Base-by-base conservation (phyloP, 1,140 invertebrate genomes). In the Dinoponera quadriceps region DNA sequence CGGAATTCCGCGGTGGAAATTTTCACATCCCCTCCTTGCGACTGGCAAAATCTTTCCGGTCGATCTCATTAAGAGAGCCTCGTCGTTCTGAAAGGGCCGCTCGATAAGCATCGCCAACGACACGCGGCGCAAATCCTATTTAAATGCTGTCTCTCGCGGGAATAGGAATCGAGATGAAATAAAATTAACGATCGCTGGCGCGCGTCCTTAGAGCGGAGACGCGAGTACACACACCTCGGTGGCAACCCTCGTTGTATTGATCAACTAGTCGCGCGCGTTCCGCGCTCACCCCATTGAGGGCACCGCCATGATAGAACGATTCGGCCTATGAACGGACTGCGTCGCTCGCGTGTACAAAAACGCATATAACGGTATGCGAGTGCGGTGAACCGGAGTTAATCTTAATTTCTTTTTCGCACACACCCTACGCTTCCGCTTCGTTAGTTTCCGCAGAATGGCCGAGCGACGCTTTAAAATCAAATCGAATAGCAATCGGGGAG, bases 231-330 rank as follows among this genome's bases (percentile, higher is more conserved):
- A 49, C n/a, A 16, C 13, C 25, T 51, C 29, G 33, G 18, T 18
- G 48, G 48, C 22, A 25, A n/a, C n/a, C n/a, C 18, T 25, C 59
- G 65, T 81, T 84, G 66, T 81, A 66, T 82, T 54, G 83, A 85
- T 85, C 74, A 82, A 82, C 66, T 72, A 68, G 75, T 51, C 55
- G 25, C 18, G 33, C 60, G 33, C 59, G 25, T 74, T n/a, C 22
- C 68, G 74, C 11, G 55, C 51, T 73, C 38, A n/a, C 11, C 51
- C n/a, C 18, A 74, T 82, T 44, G 60, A 82, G 82, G 54, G 51
- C 48, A 44, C 62, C 20, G 68, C 48, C 38, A 65, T 38, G 44
- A 18, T 38, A 49, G 62, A 71, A 72, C 20, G 20, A 60, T 81
- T 65, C 33, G 14, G 13, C 5, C 55, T 59, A 59, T 51, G 68